Evolutionary conservation across 1,140 invertebrate species (phyloP).

Genomic region (Drosophila punjabiensis): DNA sequence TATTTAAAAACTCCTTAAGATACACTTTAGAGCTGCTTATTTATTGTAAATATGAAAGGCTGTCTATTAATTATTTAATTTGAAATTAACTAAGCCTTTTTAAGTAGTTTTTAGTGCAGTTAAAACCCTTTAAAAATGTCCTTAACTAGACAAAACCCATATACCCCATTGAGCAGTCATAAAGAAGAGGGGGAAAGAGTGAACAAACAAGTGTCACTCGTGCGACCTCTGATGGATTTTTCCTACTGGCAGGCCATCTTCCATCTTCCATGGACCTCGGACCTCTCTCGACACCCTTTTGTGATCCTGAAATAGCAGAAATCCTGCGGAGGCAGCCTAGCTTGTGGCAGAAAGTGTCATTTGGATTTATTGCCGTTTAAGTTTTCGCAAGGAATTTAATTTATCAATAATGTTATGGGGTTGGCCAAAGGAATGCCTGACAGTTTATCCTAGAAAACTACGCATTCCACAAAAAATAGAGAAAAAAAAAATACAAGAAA

Average conservation of each 20-base stretch:
- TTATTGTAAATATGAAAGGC: background rate
- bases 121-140: no score
- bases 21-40: background rate
- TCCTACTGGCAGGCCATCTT: constrained; percentile 16
- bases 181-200: background rate
- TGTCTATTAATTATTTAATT: background rate
- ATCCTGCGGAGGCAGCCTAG: background rate
- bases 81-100: background rate
- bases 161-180: background rate
- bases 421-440: constrained; percentile 38
- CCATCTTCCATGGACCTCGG: constrained; percentile 20
- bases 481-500: background rate
- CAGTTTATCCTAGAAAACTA: constrained; percentile 42
- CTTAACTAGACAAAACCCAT: background rate
- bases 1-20: background rate
- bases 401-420: constrained; percentile 65
- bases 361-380: constrained; percentile 57
- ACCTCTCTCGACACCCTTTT: constrained; percentile 18
- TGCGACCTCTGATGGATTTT: constrained; percentile 42
- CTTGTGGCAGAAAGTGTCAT: constrained; percentile 39
- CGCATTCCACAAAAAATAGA: background rate
- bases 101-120: background rate
- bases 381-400: constrained; percentile 69
- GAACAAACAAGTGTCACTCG: constrained; percentile 36
- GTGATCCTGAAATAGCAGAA: constrained; percentile 22